Evolutionary conservation across 2,888 invertebrate genomes (phyloP).

Genomic region (Acholoe squamosa): DNA sequence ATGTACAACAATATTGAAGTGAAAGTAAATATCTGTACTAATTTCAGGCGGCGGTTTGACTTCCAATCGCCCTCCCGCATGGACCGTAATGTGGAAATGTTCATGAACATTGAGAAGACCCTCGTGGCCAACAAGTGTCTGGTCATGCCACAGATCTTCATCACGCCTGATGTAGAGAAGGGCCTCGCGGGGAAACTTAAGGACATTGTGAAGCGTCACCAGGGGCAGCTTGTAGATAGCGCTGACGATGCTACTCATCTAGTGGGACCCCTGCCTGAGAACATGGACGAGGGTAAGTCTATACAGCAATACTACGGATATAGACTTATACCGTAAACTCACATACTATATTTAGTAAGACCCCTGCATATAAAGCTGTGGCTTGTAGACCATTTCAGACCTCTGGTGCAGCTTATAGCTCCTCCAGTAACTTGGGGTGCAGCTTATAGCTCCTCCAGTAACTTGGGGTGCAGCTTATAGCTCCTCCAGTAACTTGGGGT

Average conservation of each 20-base stretch:
- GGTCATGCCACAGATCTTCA: conserved; percentile 84
- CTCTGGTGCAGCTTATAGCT: no score
- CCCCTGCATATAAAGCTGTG: no score
- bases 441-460: no score
- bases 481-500: no score
- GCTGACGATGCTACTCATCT: conserved; percentile 96
- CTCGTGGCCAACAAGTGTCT: conserved; percentile 92
- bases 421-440: no score
- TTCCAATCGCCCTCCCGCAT: conserved; percentile 93
- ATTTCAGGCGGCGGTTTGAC: conserved; percentile 88
- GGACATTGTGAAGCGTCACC: conserved; percentile 93
- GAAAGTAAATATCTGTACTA: no score
- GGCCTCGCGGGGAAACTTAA: conserved; percentile 90
- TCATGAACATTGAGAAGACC: conserved; percentile 87
- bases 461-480: no score
- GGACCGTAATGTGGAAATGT: conserved; percentile 96
- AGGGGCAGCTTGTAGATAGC: conserved; percentile 91
- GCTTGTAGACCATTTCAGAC: no score
- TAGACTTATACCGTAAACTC: no score
- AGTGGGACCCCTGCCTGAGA: conserved; percentile 88
- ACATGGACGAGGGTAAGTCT: conserved; percentile 75
- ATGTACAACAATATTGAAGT: no score
- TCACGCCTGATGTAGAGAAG: conserved; percentile 91
- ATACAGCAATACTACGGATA: no score
- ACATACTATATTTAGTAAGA: no score